A percentile compares a stretch with the other conserved stretches of the same genome.
phyloP scores from a whole-genome alignment of 1,140 invertebrate genomes.

The Ceratoteleas bidentatus region DNA sequence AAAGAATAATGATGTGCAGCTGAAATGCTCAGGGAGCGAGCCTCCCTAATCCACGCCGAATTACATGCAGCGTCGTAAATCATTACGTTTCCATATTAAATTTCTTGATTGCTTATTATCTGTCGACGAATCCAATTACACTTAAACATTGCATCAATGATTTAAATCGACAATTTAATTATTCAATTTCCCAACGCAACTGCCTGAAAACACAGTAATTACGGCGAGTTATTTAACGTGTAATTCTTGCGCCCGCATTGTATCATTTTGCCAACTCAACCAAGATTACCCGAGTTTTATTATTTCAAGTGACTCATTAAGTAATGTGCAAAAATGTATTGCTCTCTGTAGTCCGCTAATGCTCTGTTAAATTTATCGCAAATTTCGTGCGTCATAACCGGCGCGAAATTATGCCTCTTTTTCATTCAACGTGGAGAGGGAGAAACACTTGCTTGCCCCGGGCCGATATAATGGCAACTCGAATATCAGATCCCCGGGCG shows the following conservation, averaged over 20 bases:
- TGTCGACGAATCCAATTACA: too few relatives aligned
- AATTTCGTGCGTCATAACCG: conserved; percentile 35
- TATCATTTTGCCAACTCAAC: background rate
- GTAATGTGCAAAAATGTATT: conserved; percentile 21
- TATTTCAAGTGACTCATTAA: conserved; percentile 20
- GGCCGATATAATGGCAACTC: conserved; percentile 35
- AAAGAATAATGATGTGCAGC: too few relatives aligned
- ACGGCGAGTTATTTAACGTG: background rate
- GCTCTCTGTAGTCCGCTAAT: conserved; percentile 1
- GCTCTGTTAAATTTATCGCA: conserved; percentile 31
- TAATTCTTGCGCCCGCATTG: background rate
- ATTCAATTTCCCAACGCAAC: background rate
- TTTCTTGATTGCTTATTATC: too few relatives aligned
- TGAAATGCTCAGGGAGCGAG: too few relatives aligned
- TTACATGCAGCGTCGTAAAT: too few relatives aligned
- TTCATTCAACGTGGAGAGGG: conserved; percentile 12
- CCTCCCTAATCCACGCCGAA: too few relatives aligned
- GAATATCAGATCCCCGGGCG: conserved; percentile 40
- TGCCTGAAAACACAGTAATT: background rate
- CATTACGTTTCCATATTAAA: background rate
- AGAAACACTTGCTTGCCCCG: conserved; percentile 31
- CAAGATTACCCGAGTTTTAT: conserved; percentile 11
- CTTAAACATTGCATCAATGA: too few relatives aligned
- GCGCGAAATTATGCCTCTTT: conserved; percentile 33
- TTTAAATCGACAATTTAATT: background rate